Percentiles rank a stretch among this genome's conserved stretches.
Evolutionary conservation across 2,113 vertebrate genomes (phyloP).

Genomic region (Chinchilla lanigera): DNA sequence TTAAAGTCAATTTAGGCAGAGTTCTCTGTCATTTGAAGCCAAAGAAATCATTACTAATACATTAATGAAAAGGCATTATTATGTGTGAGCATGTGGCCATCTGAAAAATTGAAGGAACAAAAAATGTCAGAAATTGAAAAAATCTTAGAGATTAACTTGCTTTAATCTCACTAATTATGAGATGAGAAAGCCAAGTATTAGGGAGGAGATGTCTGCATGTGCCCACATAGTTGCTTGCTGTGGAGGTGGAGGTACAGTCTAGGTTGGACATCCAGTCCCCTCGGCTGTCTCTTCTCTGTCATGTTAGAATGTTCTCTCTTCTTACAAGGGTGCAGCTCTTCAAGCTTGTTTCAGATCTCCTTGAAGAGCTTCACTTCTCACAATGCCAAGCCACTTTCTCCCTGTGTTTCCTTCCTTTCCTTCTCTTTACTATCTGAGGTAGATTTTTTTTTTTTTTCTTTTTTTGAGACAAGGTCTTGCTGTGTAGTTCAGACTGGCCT

Average conservation of each 20-base stretch:
- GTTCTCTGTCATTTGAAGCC: slow-evolving; percentile 6
- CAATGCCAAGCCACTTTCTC: neutral
- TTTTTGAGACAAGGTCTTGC: neutral
- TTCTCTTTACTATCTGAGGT: neutral
- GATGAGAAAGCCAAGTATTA: neutral
- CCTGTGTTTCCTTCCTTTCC: neutral
- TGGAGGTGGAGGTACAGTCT: no score
- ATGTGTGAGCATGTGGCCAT: neutral
- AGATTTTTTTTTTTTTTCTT: neutral
- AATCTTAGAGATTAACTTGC: neutral
- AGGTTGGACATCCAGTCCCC: neutral
- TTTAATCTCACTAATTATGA: neutral
- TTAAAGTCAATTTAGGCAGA: neutral
- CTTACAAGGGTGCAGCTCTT: neutral
- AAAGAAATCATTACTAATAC: neutral
- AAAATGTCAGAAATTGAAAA: neutral
- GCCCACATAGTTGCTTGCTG: neutral
- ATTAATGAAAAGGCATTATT: neutral
- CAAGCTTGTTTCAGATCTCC: neutral
- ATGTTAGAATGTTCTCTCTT: neutral
- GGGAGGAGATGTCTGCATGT: fast-evolving
- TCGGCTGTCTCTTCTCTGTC: neutral
- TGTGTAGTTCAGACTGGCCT: neutral
- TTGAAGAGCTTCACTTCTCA: neutral
- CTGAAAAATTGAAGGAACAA: neutral